Conservation (phyloP, 1,140 invertebrate genomes). For the Brachionus calyciflorus region DNA sequence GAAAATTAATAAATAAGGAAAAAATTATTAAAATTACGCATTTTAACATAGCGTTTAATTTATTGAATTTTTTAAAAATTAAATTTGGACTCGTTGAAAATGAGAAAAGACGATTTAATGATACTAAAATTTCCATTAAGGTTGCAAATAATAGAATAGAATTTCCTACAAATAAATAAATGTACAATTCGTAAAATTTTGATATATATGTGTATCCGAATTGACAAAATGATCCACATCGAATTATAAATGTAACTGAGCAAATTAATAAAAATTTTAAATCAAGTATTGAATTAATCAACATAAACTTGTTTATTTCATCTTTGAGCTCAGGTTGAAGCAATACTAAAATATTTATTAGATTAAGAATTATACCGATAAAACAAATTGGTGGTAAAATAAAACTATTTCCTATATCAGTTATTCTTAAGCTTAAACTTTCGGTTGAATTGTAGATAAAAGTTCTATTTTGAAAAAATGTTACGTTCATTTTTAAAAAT, state of each 20-base stretch:
- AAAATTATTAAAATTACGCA: neutral
- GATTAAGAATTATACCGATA: neutral
- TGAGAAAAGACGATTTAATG: neutral
- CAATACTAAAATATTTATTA: neutral
- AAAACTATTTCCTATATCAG: conserved; percentile 27
- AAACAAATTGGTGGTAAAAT: conserved; percentile 20
- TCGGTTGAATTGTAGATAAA: too few relatives aligned
- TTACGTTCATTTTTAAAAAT: too few relatives aligned
- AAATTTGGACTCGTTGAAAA: neutral
- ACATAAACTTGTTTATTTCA: neutral
- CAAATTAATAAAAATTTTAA: neutral
- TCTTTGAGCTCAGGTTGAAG: neutral
- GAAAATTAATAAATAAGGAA: neutral
- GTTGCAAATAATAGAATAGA: neutral
- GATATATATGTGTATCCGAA: neutral
- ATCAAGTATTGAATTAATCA: neutral
- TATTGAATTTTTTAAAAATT: neutral
- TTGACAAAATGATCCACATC: neutral
- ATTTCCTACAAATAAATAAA: conserved; percentile 35
- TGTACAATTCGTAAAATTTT: conserved; percentile 41
- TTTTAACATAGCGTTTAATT: neutral
- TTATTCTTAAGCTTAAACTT: neutral
- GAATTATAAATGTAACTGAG: neutral
- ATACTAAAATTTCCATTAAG: conserved; percentile 11
- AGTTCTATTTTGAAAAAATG: too few relatives aligned